Conservation (phyloP, 2,797 vertebrate genomes). For the Macropodus opercularis region DNA sequence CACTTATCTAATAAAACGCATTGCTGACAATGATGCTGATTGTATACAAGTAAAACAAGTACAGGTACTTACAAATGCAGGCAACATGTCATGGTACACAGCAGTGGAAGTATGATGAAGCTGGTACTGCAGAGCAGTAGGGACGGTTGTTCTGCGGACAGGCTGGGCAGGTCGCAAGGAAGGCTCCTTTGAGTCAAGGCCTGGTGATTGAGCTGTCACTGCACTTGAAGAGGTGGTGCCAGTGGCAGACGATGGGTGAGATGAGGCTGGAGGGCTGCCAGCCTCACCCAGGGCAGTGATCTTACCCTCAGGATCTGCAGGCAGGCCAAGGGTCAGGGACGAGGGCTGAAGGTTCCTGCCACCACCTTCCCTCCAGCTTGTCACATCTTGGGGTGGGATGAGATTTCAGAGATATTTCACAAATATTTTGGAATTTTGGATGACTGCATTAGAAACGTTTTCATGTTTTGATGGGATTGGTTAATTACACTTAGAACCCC, state of each 20-base stretch:
- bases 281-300: slow-evolving; percentile 74
- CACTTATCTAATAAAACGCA: neutral
- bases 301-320: slow-evolving; percentile 82
- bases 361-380: slow-evolving; percentile 99
- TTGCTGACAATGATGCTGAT: too few species aligned
- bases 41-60: too few species aligned
- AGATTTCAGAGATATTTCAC: too few species aligned
- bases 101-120: slow-evolving; percentile 91
- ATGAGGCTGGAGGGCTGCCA: slow-evolving; percentile 65
- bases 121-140: slow-evolving; percentile 92
- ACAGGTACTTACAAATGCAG: slow-evolving; percentile 92
- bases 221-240: slow-evolving; percentile 77
- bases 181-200: slow-evolving; percentile 87
- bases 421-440: too few species aligned
- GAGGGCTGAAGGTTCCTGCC: slow-evolving; percentile 93
- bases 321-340: slow-evolving; percentile 72
- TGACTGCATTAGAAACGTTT: neutral
- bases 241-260: slow-evolving; percentile 83
- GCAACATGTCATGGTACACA: slow-evolving; percentile 98
- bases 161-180: slow-evolving; percentile 92
- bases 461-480: neutral
- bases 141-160: slow-evolving; percentile 83
- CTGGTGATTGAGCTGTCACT: slow-evolving; percentile 76
- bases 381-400: slow-evolving; percentile 86
- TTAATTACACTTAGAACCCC: neutral